Base-by-base conservation (phyloP, 2,113 vertebrate species). In the Varanus salvator region DNA sequence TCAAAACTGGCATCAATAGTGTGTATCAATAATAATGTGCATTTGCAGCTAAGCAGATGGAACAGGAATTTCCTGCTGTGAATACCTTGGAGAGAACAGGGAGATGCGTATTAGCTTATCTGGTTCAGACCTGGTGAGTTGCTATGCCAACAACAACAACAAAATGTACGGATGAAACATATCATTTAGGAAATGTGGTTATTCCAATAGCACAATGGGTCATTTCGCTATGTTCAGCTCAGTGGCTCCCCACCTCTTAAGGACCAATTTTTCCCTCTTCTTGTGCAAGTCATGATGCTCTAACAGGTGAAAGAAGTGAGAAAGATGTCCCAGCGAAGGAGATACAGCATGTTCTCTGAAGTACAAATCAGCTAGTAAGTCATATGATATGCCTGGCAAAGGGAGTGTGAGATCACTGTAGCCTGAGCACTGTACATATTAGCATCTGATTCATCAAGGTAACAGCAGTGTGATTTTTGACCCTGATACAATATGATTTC, bases 51-150 rank as follows among this genome's bases (percentile, higher is more conserved):
- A 92, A 72, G 82, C 76, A 94, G 93, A 80, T 54, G 90, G 87
- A 93, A 94, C 85, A 90, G 93, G 89, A 92, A 95, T 92, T 93
- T 50, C 75, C 38, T 92, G 90, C 94, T 91, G 90, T 80, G 83
- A 50, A 94, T 1, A 7, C 34, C 89, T 94, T 66, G 1, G 54
- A 95, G 92, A 66, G 71, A 66, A 92, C 89, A 92, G 74, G 85
- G 94, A 93, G 77, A 84, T 90, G 91, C 86, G 88, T 86, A 87
- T 93, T 92, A 92, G 11, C 81, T 85, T 90, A 93, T 92, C 88
- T 92, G 86, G 92, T 94, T 94, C 90, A 93, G 92, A 90, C 93
- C 92, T 94, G 92, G 85, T 78, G 88, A 90, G 96, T 96, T 89
- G 93, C 96, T 89, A 96, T 95, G 93, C 93, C 86, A 96, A 95